Evolutionary conservation across 1,140 invertebrate genomes (phyloP), one percentile per base, ranked within the genome.

Genomic region (Bombus cullumanus): DNA sequence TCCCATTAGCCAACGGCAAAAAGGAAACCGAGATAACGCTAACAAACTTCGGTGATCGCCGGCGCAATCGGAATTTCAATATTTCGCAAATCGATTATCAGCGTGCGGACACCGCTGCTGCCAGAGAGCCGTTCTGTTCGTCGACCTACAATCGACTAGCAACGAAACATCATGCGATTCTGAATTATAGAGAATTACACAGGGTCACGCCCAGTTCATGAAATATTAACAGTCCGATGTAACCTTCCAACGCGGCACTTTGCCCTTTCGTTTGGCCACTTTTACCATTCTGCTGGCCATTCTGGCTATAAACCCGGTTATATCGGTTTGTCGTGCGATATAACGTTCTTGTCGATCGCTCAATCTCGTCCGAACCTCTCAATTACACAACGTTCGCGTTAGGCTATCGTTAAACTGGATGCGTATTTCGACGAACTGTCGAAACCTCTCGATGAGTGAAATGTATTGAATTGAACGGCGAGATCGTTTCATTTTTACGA

Each of bases 121-220:
- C 47, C 18, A 53, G 18, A 5, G 47, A 53, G 5, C 18, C 47
- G 47, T n/a, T 62, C 72, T 28, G 31, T 53, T 62, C 37, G 41
- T 31, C 53, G 28, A 53, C 64, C 81, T 75, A 69, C 75, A 73
- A 66, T 73, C 47, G 8, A 31, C 6, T 28, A 66, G 43, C 57
- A 43, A 18, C 34, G 79, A 74, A 78, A 62, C 76, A 71, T 39
- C 84, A 69, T 57, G 71, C 64, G 62, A 66, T 75, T 87, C 86
- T 90, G 79, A 90, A 90, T 90, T 89, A 89, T 87, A 74, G 69
- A 62, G 80, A 87, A 90, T 88, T 90, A 88, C 89, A 83, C 88
- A 34, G 66, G 69, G 81, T 62, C 75, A 75, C 79, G n/a, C 34
- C 53, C 57, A 64, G 15, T 89, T 83, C 88, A 83, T 89, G 86